These are phyloP conservation scores for Drosophila varians DNA, from an alignment of 1,140 invertebrate species.

Conservation along the genomic window DNA sequence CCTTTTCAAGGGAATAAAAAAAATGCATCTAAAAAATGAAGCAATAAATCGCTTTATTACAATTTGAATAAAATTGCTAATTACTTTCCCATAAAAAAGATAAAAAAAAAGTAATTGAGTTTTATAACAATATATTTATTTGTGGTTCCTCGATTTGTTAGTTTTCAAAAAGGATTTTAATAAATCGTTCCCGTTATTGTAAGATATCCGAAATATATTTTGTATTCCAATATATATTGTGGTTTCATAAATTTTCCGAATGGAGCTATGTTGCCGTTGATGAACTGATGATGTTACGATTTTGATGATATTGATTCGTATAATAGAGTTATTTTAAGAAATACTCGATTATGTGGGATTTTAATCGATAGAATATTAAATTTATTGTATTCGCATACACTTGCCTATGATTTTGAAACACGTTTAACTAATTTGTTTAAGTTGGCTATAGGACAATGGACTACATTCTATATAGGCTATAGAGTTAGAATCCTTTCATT, in stretches of 20 bases:
- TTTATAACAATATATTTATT: conserved; percentile 80
- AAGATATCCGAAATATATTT: conserved; percentile 49
- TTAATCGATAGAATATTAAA: conserved; percentile 43
- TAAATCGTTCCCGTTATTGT: conserved; percentile 26
- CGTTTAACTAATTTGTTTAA: conserved; percentile 74
- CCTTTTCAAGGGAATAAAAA: no score
- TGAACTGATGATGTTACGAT: conserved; percentile 27
- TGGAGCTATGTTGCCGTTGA: conserved; percentile 41
- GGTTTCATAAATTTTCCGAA: conserved; percentile 24
- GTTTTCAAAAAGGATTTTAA: conserved; percentile 33
- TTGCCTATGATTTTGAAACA: conserved; percentile 77
- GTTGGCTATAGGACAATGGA: conserved; percentile 74
- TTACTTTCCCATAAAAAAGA: background rate
- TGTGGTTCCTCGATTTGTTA: conserved; percentile 51
- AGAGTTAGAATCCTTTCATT: conserved; percentile 55
- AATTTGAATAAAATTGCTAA: no score
- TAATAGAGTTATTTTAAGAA: conserved; percentile 51
- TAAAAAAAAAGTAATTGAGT: conserved; percentile 14
- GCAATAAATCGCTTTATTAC: no score
- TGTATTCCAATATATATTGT: conserved; percentile 61
- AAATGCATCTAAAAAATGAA: no score
- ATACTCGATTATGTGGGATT: conserved; percentile 50
- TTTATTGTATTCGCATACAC: conserved; percentile 48
- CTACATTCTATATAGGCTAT: conserved; percentile 70
- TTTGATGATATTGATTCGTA: conserved; percentile 33